These are phyloP conservation scores for Coryphaenoides rupestris DNA, from an alignment of 2,113 vertebrate species.

Conservation along the genomic window DNA sequence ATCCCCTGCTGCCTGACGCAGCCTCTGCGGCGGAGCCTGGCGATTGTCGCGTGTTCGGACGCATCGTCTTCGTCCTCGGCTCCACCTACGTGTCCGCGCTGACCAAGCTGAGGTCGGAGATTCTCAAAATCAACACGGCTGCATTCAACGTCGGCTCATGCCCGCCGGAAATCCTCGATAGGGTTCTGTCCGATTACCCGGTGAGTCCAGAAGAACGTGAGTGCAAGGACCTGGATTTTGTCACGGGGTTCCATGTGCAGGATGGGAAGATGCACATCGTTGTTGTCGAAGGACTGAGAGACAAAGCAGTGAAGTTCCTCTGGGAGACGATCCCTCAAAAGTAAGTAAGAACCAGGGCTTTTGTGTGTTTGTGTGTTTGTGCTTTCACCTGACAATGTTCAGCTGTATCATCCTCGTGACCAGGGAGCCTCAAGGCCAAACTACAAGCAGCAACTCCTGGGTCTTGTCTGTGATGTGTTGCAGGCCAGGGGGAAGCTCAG, in stretches of 20 bases:
- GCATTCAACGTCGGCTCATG: slow-evolving; percentile 63
- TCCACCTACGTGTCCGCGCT: slow-evolving; percentile 48
- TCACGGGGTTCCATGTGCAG: slow-evolving; percentile 82
- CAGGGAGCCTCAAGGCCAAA: slow-evolving; percentile 14
- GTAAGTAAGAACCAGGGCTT: slow-evolving; percentile 39
- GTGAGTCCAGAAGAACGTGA: slow-evolving; percentile 48
- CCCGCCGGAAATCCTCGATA: slow-evolving; percentile 31
- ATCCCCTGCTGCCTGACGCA: slow-evolving; percentile 44
- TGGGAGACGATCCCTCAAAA: slow-evolving; percentile 67
- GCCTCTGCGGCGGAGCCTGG: background rate
- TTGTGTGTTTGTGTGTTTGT: background rate
- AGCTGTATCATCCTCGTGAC: slow-evolving; percentile 29
- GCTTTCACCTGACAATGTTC: slow-evolving; percentile 25
- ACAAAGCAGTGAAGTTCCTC: slow-evolving; percentile 70
- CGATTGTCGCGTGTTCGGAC: slow-evolving; percentile 58
- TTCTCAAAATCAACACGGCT: slow-evolving; percentile 70
- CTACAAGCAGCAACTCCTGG: slow-evolving; percentile 18
- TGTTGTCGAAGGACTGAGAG: slow-evolving; percentile 80
- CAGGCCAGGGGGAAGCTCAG: slow-evolving; percentile 55
- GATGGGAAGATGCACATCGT: slow-evolving; percentile 77
- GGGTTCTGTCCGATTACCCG: slow-evolving; percentile 57
- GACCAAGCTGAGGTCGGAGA: slow-evolving; percentile 61
- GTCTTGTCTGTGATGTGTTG: slow-evolving; percentile 35
- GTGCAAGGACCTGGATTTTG: slow-evolving; percentile 63
- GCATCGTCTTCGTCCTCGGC: slow-evolving; percentile 74